A percentile compares a stretch with the other conserved stretches of the same genome.
Conservation (phyloP, 1,140 invertebrate genomes). For the Macrobrachium nipponense region DNA sequence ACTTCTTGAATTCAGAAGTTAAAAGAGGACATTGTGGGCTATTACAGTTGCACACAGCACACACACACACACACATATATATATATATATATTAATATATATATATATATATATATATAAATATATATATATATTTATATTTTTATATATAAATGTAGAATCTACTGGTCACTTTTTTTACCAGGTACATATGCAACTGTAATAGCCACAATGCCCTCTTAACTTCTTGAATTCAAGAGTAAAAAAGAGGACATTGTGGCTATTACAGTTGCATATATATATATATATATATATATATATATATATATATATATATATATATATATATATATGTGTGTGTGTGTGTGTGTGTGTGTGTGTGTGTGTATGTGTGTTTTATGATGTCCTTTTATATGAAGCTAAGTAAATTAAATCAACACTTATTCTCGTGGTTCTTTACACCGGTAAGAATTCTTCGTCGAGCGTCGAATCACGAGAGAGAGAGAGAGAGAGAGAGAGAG, state of each 20-base stretch:
- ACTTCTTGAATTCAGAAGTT: too few relatives aligned
- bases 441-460: not conserved
- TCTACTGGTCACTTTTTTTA: not conserved
- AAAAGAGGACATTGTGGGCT: too few relatives aligned
- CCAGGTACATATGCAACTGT: not conserved
- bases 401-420: too few relatives aligned
- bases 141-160: not conserved
- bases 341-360: not conserved
- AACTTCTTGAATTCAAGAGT: too few relatives aligned
- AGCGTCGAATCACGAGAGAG: not conserved
- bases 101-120: not conserved
- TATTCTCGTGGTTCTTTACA: too few relatives aligned
- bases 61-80: too few relatives aligned
- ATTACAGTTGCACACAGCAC: too few relatives aligned
- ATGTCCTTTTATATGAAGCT: too few relatives aligned
- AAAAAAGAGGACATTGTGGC: too few relatives aligned
- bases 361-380: not conserved
- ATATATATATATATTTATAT: slow-evolving; percentile 16
- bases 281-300: slow-evolving; percentile 20
- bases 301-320: slow-evolving; percentile 15
- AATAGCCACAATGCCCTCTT: too few relatives aligned
- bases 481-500: slow-evolving; percentile 16
- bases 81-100: not conserved
- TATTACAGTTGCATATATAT: too few relatives aligned
- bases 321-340: not conserved